phyloP scores from a whole-genome alignment of 2,888 invertebrate genomes.

The Camponotus fellah region DNA sequence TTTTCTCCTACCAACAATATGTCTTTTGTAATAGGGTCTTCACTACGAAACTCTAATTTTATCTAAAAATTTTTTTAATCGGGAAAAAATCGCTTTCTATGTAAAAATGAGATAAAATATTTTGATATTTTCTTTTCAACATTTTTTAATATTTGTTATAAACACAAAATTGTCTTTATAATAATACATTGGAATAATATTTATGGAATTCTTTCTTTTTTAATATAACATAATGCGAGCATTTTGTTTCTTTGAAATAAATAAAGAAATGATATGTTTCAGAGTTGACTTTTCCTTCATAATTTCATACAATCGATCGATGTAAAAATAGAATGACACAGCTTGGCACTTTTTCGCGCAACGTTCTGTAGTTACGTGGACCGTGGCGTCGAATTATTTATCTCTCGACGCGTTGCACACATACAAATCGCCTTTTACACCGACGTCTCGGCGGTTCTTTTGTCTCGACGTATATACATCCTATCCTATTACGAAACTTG shows the following conservation, averaged over 20 bases:
- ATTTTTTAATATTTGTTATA: background rate
- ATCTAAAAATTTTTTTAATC: background rate
- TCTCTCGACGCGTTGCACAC: background rate
- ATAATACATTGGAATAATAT: too few relatives aligned
- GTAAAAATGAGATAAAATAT: background rate
- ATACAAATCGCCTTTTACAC: constrained; percentile 4
- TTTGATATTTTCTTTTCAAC: background rate
- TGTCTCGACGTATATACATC: background rate
- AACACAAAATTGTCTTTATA: background rate
- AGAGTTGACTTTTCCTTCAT: background rate
- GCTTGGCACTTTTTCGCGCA: constrained; percentile 19
- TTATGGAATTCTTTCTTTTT: background rate
- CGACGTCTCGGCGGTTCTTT: background rate
- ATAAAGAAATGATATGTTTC: background rate
- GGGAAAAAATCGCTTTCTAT: background rate
- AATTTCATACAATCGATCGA: constrained; percentile 20
- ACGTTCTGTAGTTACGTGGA: background rate
- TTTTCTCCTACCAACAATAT: background rate
- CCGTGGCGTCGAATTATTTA: background rate
- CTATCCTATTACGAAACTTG: constrained; percentile 30
- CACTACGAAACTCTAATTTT: background rate
- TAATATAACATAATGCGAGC: background rate
- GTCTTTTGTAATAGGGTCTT: constrained; percentile 19
- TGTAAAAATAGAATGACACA: constrained; percentile 30
- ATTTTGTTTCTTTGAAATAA: background rate